A percentile compares a stretch with the other conserved stretches of the same genome.
Evolutionary conservation across 2,113 vertebrate species (phyloP).

Genomic region (Micronisus gabar): DNA sequence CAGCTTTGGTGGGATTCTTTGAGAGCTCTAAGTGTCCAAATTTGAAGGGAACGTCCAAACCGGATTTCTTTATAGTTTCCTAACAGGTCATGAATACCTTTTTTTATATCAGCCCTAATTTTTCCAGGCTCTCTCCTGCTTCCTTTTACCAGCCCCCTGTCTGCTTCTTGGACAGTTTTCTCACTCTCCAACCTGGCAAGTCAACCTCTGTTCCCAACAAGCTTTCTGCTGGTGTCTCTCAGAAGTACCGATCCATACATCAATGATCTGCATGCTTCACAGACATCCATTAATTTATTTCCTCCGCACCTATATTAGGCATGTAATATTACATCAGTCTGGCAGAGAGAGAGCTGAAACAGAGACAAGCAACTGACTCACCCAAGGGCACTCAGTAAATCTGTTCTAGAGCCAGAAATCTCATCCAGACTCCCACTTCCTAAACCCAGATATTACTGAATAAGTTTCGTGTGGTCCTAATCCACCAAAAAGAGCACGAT

Average conservation of each 20-base stretch:
- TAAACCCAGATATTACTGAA: not conserved
- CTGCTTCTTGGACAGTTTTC: not conserved
- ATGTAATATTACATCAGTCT: conserved; percentile 29
- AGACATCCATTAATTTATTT: not conserved
- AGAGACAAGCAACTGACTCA: conserved; percentile 17
- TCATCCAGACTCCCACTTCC: not conserved
- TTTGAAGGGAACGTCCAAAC: not conserved
- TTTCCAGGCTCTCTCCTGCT: not conserved
- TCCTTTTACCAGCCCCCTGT: not conserved
- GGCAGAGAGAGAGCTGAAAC: not conserved
- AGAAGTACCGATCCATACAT: rapidly evolving
- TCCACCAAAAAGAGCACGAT: not conserved
- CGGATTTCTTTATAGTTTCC: not conserved
- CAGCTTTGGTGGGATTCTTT: not conserved
- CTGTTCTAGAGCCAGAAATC: not conserved
- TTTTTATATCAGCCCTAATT: not conserved
- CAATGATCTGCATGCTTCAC: not conserved
- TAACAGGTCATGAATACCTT: not conserved
- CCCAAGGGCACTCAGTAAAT: not conserved
- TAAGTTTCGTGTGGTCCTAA: not conserved
- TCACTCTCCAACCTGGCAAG: not conserved
- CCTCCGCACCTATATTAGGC: not conserved
- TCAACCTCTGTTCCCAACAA: not conserved
- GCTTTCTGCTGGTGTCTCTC: not conserved
- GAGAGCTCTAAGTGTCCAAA: not conserved